Percentiles rank a stretch among this genome's conserved stretches.
Conservation (phyloP, 2,797 vertebrate genomes). For the Mormyrus proboscirostris region DNA sequence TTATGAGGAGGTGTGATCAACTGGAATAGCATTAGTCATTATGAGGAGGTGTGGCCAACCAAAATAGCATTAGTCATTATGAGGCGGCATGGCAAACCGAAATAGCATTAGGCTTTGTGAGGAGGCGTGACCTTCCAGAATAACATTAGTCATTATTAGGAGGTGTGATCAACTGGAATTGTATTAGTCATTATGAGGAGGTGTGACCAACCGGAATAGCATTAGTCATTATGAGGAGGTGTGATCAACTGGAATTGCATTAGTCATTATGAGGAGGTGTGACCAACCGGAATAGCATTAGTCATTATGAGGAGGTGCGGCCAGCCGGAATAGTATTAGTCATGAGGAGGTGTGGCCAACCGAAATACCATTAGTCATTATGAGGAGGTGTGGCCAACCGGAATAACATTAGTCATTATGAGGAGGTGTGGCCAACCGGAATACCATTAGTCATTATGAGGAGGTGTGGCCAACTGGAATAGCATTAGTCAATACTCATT, state of each 20-base stretch:
- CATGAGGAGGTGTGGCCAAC: neutral
- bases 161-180: neutral
- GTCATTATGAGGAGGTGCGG: too few relatives aligned
- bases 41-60: neutral
- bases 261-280: too few relatives aligned
- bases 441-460: too few relatives aligned
- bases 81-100: too few relatives aligned
- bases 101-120: too few relatives aligned
- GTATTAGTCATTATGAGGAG: neutral
- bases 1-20: neutral
- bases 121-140: neutral
- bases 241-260: neutral
- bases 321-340: neutral
- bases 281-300: too few relatives aligned
- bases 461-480: too few relatives aligned
- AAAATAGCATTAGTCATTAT: neutral
- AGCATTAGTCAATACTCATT: neutral
- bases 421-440: too few relatives aligned
- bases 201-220: neutral
- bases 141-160: neutral
- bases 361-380: neutral
- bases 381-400: too few relatives aligned
- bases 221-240: neutral
- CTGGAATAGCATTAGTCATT: neutral
- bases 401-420: too few relatives aligned